A percentile compares a stretch with the other conserved stretches of the same genome.
Evolutionary conservation across 2,113 vertebrate species (phyloP).

Genomic region (Myodes glareolus): DNA sequence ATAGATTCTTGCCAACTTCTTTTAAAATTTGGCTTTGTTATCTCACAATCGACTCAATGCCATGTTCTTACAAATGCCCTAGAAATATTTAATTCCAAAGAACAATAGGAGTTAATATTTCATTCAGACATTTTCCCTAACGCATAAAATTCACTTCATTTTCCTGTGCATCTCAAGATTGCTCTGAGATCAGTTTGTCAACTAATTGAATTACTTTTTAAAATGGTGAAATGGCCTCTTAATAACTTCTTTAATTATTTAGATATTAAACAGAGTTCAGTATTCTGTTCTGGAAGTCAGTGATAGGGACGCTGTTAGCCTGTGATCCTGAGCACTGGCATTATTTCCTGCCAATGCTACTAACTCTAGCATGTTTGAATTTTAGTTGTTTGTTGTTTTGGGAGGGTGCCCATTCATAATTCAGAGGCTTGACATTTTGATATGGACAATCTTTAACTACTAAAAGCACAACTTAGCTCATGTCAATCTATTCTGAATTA

Average conservation of each 20-base stretch:
- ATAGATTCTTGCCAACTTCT: not conserved
- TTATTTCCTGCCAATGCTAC: conserved; percentile 71
- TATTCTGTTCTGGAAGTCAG: conserved; percentile 72
- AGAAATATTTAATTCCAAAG: conserved; percentile 52
- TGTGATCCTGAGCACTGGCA: conserved; percentile 48
- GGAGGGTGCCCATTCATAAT: conserved; percentile 58
- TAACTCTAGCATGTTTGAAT: conserved; percentile 64
- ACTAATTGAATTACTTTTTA: conserved; percentile 78
- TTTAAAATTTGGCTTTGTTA: conserved; percentile 25
- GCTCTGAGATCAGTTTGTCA: conserved; percentile 62
- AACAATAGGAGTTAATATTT: not conserved
- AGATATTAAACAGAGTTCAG: conserved; percentile 73
- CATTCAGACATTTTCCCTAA: conserved; percentile 48
- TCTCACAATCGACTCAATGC: not conserved
- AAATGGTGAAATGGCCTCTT: conserved; percentile 80
- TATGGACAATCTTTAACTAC: conserved; percentile 65
- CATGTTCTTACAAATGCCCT: not conserved
- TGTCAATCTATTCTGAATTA: conserved; percentile 74
- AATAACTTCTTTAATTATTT: conserved; percentile 84
- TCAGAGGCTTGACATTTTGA: conserved; percentile 44
- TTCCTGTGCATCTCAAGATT: conserved; percentile 42
- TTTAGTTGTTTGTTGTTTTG: conserved; percentile 67
- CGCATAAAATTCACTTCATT: conserved; percentile 72
- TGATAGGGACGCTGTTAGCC: conserved; percentile 64
- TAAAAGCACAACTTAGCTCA: conserved; percentile 40